These are phyloP conservation scores for Halcyon chelicuti DNA, from an alignment of 2,797 vertebrate genomes.

Conservation along the genomic window DNA sequence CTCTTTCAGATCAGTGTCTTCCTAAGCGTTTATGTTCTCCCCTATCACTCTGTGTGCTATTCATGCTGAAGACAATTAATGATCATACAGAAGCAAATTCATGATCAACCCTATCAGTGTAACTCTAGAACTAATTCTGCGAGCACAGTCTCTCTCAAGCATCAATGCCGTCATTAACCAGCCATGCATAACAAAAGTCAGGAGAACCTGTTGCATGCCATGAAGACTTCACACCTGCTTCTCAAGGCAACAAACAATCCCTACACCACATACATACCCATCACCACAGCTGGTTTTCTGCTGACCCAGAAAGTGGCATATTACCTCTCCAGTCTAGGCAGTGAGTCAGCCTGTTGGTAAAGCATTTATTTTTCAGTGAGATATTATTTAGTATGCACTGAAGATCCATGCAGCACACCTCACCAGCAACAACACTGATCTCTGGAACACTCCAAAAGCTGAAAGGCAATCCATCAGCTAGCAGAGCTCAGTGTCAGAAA, in stretches of 20 bases:
- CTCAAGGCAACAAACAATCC: not conserved
- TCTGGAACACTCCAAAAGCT: not conserved
- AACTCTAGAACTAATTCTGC: not conserved
- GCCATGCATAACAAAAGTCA: not conserved
- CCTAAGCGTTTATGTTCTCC: not conserved
- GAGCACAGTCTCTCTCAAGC: not conserved
- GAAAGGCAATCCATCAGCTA: not conserved
- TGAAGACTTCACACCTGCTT: not conserved
- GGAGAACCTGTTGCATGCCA: not conserved
- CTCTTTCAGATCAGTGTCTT: not conserved
- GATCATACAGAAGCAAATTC: not conserved
- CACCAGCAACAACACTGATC: not conserved
- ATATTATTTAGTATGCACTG: not conserved
- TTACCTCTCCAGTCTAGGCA: not conserved
- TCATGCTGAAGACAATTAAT: not conserved
- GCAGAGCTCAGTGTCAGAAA: not conserved
- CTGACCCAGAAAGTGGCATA: not conserved
- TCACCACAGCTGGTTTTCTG: not conserved
- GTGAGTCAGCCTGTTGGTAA: not conserved
- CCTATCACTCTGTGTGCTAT: not conserved
- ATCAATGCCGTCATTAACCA: not conserved
- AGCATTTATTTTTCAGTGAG: not conserved
- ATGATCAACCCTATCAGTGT: not conserved
- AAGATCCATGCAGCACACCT: not conserved
- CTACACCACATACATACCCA: rapidly evolving